phyloP scores from a whole-genome alignment of 2,797 vertebrate species.

The Paratrypauchen microcephalus region DNA sequence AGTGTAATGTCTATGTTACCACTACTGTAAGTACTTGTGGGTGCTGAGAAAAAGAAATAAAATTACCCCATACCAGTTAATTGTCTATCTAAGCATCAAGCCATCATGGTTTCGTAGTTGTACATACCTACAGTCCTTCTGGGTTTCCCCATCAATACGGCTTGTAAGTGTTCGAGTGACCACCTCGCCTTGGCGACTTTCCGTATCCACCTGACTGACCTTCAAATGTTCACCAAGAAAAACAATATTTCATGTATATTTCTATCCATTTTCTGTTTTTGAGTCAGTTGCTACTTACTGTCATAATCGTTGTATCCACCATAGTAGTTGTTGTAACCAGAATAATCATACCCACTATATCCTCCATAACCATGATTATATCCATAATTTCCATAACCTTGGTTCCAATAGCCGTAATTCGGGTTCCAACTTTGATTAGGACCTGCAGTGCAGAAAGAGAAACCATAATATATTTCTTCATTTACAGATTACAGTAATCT shows the following conservation, averaged over 20 bases:
- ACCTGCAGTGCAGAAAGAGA: slow-evolving; percentile 80
- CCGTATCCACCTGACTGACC: slow-evolving; percentile 97
- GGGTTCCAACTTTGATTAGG: slow-evolving; percentile 96
- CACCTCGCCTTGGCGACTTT: slow-evolving; percentile 95
- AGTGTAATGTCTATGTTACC: slow-evolving; percentile 88
- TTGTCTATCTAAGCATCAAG: slow-evolving; percentile 61
- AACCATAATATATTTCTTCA: neutral
- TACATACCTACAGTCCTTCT: slow-evolving; percentile 89
- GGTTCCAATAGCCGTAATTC: slow-evolving; percentile 98
- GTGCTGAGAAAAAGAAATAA: slow-evolving; percentile 94
- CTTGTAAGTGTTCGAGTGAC: slow-evolving; percentile 99
- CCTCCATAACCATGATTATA: slow-evolving; percentile 96
- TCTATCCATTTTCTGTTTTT: neutral
- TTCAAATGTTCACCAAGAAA: slow-evolving; percentile 57
- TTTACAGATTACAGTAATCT: neutral
- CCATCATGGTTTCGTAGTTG: slow-evolving; percentile 29
- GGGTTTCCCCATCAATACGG: slow-evolving; percentile 92
- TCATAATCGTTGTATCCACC: slow-evolving; percentile 97
- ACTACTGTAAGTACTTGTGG: slow-evolving; percentile 95
- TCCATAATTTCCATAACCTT: slow-evolving; percentile 91
- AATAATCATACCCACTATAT: slow-evolving; percentile 96
- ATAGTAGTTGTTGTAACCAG: slow-evolving; percentile 99
- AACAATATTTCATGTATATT: neutral
- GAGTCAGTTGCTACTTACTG: slow-evolving; percentile 81
- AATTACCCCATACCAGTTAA: slow-evolving; percentile 79